Conservation (phyloP, 2,113 vertebrate genomes). For the Neolamprologus ventralis region DNA sequence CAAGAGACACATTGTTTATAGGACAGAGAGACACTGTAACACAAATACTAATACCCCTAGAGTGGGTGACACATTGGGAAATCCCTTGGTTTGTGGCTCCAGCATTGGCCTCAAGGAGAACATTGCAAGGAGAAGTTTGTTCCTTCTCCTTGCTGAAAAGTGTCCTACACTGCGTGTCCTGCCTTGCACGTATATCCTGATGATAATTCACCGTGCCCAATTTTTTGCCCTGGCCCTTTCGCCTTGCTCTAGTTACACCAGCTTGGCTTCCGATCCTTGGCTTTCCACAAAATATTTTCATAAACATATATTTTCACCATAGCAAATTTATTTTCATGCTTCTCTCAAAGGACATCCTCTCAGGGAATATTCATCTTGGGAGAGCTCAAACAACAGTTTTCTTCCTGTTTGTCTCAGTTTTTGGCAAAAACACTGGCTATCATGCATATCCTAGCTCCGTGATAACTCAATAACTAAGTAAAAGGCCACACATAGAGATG, state of each 20-base stretch:
- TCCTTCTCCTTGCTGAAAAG: neutral
- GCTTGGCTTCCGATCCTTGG: neutral
- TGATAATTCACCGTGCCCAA: slow-evolving; percentile 16
- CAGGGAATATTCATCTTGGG: neutral
- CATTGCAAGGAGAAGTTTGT: neutral
- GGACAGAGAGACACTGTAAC: slow-evolving; percentile 59
- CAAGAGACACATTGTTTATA: slow-evolving; percentile 64
- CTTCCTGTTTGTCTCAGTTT: slow-evolving; percentile 4
- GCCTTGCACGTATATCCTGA: neutral
- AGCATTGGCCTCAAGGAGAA: slow-evolving; percentile 16
- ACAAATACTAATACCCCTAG: slow-evolving; percentile 59
- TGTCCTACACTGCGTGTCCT: neutral
- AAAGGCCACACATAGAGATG: neutral
- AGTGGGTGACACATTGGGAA: slow-evolving; percentile 56
- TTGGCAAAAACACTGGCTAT: slow-evolving; percentile 8
- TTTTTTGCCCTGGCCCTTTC: neutral
- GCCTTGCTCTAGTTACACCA: slow-evolving; percentile 9
- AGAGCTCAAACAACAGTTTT: neutral
- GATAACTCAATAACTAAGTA: neutral
- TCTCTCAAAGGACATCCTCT: neutral
- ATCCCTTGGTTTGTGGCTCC: slow-evolving; percentile 46
- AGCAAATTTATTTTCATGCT: slow-evolving; percentile 27
- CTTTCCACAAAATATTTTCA: slow-evolving; percentile 16
- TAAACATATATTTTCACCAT: slow-evolving; percentile 31
- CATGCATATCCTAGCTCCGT: neutral